Conservation (phyloP, 2,113 vertebrate genomes). For the Pelobates fuscus region DNA sequence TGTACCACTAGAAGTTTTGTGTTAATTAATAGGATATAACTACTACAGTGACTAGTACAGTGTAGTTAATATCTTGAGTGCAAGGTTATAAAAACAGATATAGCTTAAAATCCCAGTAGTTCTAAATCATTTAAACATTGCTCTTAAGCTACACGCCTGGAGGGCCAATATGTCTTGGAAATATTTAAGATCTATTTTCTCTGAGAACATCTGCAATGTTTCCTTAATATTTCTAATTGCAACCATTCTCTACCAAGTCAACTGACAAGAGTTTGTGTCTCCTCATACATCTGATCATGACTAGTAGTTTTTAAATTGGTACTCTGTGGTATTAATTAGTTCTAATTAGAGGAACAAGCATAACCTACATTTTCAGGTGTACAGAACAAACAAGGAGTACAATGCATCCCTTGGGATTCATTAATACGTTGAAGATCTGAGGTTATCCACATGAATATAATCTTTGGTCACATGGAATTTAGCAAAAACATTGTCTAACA, state of each 20-base stretch:
- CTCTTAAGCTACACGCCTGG: no score
- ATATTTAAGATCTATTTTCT: background rate
- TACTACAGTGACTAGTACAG: no score
- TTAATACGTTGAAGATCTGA: slow-evolving; percentile 21
- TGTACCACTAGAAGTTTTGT: no score
- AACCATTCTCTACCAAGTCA: background rate
- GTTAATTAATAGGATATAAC: no score
- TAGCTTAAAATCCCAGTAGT: no score
- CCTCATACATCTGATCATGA: slow-evolving; percentile 8
- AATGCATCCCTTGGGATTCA: slow-evolving; percentile 20
- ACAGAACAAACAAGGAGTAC: background rate
- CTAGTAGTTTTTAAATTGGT: slow-evolving; percentile 24
- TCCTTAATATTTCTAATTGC: background rate
- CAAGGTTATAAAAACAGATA: no score
- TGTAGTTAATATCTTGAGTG: no score
- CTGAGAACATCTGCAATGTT: background rate
- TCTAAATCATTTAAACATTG: no score
- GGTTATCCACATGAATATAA: background rate
- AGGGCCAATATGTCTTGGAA: no score
- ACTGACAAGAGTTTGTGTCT: background rate
- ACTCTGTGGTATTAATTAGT: slow-evolving; percentile 38
- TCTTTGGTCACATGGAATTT: slow-evolving; percentile 2
- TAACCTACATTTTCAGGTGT: background rate
- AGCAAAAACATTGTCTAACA: background rate
- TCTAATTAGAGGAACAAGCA: slow-evolving; percentile 53